phyloP scores from a whole-genome alignment of 2,797 vertebrate genomes.

The Tauraco hartlaubi region DNA sequence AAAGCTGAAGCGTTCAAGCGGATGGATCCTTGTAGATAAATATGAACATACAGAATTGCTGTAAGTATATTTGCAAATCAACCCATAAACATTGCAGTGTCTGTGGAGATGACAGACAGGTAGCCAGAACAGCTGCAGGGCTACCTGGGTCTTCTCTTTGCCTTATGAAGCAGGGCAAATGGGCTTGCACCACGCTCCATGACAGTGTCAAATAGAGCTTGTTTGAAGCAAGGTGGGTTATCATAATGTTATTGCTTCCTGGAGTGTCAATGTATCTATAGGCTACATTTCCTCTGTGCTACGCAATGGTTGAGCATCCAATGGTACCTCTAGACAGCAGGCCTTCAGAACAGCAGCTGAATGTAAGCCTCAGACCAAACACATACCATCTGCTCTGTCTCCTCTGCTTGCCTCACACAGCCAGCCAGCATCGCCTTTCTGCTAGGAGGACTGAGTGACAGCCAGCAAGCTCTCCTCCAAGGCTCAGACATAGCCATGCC shows the following conservation, averaged over 20 bases:
- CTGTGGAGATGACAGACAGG: neutral
- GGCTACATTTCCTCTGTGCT: neutral
- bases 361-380: neutral
- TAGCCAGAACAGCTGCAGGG: neutral
- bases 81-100: too few relatives aligned
- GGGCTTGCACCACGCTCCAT: neutral
- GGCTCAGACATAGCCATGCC: neutral
- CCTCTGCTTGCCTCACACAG: neutral
- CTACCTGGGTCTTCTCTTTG: neutral
- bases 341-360: neutral
- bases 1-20: neutral
- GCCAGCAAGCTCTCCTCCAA: neutral
- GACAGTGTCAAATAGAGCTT: neutral
- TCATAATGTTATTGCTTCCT: neutral
- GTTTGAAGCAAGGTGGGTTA: neutral
- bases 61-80: neutral
- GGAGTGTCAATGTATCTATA: neutral
- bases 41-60: neutral
- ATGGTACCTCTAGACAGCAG: too few relatives aligned
- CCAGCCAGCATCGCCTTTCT: neutral
- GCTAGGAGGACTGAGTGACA: neutral
- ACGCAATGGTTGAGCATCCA: neutral
- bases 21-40: neutral
- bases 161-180: rapidly evolving
- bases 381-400: neutral